These are phyloP conservation scores for Sceloporus undulatus DNA, from an alignment of 2,113 vertebrate genomes.

Conservation along the genomic window DNA sequence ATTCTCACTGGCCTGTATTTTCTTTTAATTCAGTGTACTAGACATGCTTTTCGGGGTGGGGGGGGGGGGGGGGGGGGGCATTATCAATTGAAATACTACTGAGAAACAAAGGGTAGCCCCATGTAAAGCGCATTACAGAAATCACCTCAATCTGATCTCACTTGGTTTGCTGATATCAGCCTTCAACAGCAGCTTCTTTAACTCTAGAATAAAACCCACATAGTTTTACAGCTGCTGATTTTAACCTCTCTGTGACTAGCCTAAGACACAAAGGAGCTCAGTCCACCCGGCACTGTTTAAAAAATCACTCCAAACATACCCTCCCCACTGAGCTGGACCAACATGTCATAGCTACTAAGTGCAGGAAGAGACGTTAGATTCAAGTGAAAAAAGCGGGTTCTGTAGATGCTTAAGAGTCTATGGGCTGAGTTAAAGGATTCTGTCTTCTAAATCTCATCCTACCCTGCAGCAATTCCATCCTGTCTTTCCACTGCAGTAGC, in stretches of 20 bases:
- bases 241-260: neutral
- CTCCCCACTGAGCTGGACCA: neutral
- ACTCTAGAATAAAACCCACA: slow-evolving; percentile 1
- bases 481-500: neutral
- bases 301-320: neutral
- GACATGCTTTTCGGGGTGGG: neutral
- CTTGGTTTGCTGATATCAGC: neutral
- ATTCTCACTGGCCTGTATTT: neutral
- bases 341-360: neutral
- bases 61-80: neutral
- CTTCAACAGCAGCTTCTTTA: neutral
- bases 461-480: neutral
- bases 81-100: neutral
- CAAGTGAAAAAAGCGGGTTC: neutral
- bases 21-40: neutral
- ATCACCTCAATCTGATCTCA: neutral
- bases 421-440: neutral
- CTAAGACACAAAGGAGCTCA: no score
- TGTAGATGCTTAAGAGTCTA: neutral
- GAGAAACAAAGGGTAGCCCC: neutral
- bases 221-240: neutral
- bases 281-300: neutral
- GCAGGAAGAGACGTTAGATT: neutral
- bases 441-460: neutral
- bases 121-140: no score